These are phyloP conservation scores for Orussus abietinus DNA, from an alignment of 1,140 invertebrate genomes.

Conservation along the genomic window DNA sequence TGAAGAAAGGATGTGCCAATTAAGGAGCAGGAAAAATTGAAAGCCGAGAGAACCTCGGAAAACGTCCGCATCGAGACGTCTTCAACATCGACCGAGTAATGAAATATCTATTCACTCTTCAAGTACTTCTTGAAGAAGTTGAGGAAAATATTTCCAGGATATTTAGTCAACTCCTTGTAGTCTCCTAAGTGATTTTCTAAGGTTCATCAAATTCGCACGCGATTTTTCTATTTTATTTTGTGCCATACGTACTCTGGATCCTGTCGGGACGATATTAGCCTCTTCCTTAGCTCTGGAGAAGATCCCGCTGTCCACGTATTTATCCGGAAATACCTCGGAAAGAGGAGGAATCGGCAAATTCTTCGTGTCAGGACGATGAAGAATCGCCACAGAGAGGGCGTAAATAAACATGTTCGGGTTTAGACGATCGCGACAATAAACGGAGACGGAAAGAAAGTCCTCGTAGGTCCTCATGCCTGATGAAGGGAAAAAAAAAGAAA, in stretches of 20 bases:
- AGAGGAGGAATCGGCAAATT: constrained; percentile 67
- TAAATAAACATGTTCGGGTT: constrained; percentile 79
- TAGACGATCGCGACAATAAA: constrained; percentile 69
- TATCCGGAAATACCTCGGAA: constrained; percentile 71
- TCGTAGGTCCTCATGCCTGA: constrained; percentile 66
- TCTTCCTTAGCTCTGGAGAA: constrained; percentile 66
- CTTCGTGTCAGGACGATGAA: constrained; percentile 73
- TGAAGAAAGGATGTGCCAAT: constrained; percentile 13
- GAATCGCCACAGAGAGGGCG: constrained; percentile 67
- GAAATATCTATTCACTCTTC: too few species aligned
- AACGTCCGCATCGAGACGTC: too few species aligned
- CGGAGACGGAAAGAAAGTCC: constrained; percentile 66
- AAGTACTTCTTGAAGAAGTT: too few species aligned
- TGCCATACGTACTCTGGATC: constrained; percentile 64
- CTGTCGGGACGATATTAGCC: constrained; percentile 60
- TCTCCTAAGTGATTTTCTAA: too few species aligned
- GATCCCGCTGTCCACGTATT: constrained; percentile 70
- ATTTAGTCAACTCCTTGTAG: too few species aligned
- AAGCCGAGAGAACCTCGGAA: too few species aligned
- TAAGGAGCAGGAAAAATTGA: too few species aligned
- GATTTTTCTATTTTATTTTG: too few species aligned
- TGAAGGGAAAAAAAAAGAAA: constrained; percentile 8
- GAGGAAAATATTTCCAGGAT: too few species aligned
- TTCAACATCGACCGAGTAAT: too few species aligned
- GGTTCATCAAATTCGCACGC: too few species aligned